Conservation (phyloP, 2,888 invertebrate species). For the Xylota segnis region DNA sequence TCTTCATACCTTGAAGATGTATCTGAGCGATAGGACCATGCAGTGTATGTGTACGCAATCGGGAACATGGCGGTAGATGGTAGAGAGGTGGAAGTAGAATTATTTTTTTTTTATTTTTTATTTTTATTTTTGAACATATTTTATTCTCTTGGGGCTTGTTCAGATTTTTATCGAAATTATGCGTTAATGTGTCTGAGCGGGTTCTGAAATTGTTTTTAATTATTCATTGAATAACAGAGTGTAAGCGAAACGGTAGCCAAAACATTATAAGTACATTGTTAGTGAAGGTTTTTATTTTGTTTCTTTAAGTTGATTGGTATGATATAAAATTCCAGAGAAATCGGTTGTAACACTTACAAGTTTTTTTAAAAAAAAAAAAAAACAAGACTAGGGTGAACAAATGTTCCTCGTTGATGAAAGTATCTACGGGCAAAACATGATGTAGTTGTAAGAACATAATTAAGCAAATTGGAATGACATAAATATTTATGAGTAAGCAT, state of each 20-base stretch:
- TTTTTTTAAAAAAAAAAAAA: too few species aligned
- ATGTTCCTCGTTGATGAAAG: too few species aligned
- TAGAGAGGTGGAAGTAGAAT: slow-evolving; percentile 2
- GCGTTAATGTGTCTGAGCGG: slow-evolving; percentile 71
- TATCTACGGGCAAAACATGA: too few species aligned
- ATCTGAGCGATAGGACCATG: slow-evolving; percentile 42
- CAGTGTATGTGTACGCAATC: slow-evolving; percentile 3
- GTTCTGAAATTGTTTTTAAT: slow-evolving; percentile 65
- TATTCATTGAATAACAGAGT: slow-evolving; percentile 35
- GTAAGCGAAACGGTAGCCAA: slow-evolving; percentile 43
- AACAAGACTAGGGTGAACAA: too few species aligned
- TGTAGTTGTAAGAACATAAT: too few species aligned
- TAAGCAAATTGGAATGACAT: too few species aligned
- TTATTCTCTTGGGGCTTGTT: slow-evolving; percentile 57
- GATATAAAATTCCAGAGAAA: background rate
- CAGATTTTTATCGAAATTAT: slow-evolving; percentile 72
- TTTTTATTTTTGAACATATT: slow-evolving; percentile 25
- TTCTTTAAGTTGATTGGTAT: background rate
- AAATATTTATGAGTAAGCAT: too few species aligned
- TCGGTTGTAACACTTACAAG: too few species aligned
- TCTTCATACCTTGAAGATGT: slow-evolving; percentile 40
- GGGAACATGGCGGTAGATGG: slow-evolving; percentile 22
- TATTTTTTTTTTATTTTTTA: background rate
- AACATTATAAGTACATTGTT: slow-evolving; percentile 13
- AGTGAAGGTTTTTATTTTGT: background rate